These are phyloP conservation scores for Anguilla anguilla DNA, from an alignment of 2,797 vertebrate genomes.

Conservation along the genomic window DNA sequence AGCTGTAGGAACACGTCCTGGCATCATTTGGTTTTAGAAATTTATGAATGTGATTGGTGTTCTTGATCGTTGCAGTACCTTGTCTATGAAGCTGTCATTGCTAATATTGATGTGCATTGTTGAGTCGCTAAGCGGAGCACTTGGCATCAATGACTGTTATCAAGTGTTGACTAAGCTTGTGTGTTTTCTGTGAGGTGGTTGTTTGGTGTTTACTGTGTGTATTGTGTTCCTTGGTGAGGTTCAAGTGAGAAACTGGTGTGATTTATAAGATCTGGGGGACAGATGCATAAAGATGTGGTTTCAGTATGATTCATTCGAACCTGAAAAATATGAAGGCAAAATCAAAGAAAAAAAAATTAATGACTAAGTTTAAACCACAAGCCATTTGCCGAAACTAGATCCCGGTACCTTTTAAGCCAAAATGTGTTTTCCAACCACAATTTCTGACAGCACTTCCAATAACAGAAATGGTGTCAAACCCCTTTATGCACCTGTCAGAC, in stretches of 20 bases:
- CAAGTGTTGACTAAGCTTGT: background rate
- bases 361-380: background rate
- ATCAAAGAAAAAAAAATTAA: no score
- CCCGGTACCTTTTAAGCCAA: background rate
- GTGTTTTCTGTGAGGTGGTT: background rate
- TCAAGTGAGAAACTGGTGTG: background rate
- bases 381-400: no score
- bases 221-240: background rate
- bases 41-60: background rate
- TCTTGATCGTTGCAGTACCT: background rate
- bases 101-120: background rate
- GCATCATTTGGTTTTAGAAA: background rate
- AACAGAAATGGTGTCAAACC: background rate
- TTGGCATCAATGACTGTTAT: background rate
- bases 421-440: background rate
- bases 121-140: background rate
- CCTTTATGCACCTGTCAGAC: background rate
- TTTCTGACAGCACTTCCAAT: background rate
- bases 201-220: background rate
- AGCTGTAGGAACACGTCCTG: background rate
- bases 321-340: background rate
- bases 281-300: conserved; percentile 1
- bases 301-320: background rate
- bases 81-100: background rate
- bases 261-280: background rate